Base-by-base conservation (phyloP, 2,113 vertebrate genomes). In the Nerophis ophidion region DNA sequence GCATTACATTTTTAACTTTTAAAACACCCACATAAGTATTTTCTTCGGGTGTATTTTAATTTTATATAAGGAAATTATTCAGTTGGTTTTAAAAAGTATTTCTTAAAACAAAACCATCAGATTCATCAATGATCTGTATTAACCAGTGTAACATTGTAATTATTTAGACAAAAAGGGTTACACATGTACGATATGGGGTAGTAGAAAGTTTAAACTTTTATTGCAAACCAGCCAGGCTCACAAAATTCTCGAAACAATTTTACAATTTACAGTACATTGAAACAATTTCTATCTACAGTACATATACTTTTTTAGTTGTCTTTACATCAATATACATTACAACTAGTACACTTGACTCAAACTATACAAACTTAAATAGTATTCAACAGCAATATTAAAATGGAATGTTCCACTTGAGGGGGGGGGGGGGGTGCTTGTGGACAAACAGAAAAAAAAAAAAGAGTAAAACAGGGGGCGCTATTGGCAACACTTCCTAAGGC, bases 231-330 rank as follows among this genome's bases (percentile, higher is more conserved):
- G 90, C 90, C 91, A 92, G 90, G 89, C 91, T 92, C 90, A 97
- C 92, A 73, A 87, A 90, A 87, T 91, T 92, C 87, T 83, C 66
- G 66, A 13, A 86, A 93, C 93, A 92, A 92, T 94, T 92, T 92
- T 91, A 92, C 90, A 96, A 97, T 94, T 93, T 96, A 98, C 91
- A 93, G 89, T 91, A 93, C 94, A 94, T 95, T 94, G 90, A 90
- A 51, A 90, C 91, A 91, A 92, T 91, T 77, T 81, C 91, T 92
- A 92, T 83, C 90, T 92, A 82, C 81, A 80, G 81, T 91, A 91
- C 89, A 90, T 90, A 92, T 87, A 88, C 80, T 78, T 81, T 90
- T 55, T 12, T 80, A 80, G 80, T 87, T 55, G 16, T 71, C 68
- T 83, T 86, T 89, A 90, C 89, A 92, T 95, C 93, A 94, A 96